A percentile compares a stretch with the other conserved stretches of the same genome.
These are phyloP conservation scores for Amiota mariae DNA, from an alignment of 2,888 invertebrate genomes.

Conservation along the genomic window DNA sequence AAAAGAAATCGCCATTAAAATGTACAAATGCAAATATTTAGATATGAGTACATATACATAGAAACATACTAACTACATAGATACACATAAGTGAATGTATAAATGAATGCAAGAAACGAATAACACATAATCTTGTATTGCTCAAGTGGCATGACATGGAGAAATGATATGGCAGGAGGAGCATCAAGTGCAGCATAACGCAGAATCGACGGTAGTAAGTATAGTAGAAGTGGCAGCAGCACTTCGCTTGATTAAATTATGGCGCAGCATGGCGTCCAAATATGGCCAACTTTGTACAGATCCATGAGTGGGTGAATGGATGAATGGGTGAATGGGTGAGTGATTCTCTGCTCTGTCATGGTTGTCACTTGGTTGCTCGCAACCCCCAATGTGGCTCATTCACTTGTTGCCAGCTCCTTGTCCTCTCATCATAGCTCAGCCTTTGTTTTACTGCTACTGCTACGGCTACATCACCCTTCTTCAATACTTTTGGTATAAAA, in stretches of 20 bases:
- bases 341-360: not conserved
- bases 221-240: not conserved
- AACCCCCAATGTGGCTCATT: not conserved
- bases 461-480: too few species aligned
- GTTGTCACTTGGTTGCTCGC: not conserved
- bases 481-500: too few species aligned
- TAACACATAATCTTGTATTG: not conserved
- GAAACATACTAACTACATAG: too few species aligned
- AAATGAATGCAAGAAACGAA: not conserved
- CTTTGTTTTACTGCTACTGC: not conserved
- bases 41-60: too few species aligned
- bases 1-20: slow-evolving; percentile 6
- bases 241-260: slow-evolving; percentile 61
- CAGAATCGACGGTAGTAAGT: too few species aligned
- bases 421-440: not conserved
- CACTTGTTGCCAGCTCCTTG: not conserved
- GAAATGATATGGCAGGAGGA: too few species aligned
- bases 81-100: slow-evolving; percentile 10
- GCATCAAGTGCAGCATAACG: too few species aligned
- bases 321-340: too few species aligned
- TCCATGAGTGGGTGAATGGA: too few species aligned
- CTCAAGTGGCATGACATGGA: slow-evolving; percentile 5
- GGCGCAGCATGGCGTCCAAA: slow-evolving; percentile 65
- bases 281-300: slow-evolving; percentile 60
- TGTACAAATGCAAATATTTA: not conserved